These are phyloP conservation scores for Peromyscus aztecus DNA, from an alignment of 2,797 vertebrate genomes.

Conservation along the genomic window DNA sequence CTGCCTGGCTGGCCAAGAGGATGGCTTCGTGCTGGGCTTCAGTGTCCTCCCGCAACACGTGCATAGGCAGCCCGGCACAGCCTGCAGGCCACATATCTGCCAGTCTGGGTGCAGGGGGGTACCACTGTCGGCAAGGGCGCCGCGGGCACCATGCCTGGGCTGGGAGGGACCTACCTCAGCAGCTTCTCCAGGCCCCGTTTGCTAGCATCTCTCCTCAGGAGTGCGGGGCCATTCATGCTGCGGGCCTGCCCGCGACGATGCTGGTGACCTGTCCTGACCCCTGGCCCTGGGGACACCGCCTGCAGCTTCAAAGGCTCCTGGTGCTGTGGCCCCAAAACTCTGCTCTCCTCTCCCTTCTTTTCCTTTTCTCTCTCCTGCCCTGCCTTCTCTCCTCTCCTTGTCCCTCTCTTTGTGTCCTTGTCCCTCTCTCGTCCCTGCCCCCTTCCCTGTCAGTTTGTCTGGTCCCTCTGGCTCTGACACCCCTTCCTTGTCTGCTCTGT, in stretches of 20 bases:
- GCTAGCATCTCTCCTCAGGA: slow-evolving; percentile 91
- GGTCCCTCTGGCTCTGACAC: not conserved
- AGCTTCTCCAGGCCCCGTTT: slow-evolving; percentile 92
- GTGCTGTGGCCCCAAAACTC: not conserved
- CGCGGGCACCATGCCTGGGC: not conserved
- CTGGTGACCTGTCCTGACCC: slow-evolving; percentile 65
- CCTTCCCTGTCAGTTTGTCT: slow-evolving; percentile 31
- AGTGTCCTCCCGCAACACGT: not conserved
- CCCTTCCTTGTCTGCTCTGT: not conserved
- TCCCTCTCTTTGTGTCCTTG: not conserved
- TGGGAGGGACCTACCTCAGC: slow-evolving; percentile 91
- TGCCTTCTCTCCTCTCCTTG: not conserved
- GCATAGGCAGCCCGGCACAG: not conserved
- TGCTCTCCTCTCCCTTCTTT: not conserved
- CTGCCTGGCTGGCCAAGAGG: not conserved
- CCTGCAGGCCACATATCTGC: not conserved
- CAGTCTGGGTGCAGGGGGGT: not conserved
- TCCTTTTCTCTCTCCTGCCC: not conserved
- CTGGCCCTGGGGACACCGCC: slow-evolving; percentile 55
- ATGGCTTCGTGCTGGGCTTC: not conserved
- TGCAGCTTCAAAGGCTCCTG: slow-evolving; percentile 62
- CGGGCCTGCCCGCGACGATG: not conserved
- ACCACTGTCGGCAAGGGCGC: not conserved
- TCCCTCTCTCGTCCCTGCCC: not conserved
- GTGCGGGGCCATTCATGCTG: slow-evolving; percentile 89